Evolutionary conservation across 2,888 invertebrate genomes (phyloP).

Genomic region (Pollenia griseotomentosa): DNA sequence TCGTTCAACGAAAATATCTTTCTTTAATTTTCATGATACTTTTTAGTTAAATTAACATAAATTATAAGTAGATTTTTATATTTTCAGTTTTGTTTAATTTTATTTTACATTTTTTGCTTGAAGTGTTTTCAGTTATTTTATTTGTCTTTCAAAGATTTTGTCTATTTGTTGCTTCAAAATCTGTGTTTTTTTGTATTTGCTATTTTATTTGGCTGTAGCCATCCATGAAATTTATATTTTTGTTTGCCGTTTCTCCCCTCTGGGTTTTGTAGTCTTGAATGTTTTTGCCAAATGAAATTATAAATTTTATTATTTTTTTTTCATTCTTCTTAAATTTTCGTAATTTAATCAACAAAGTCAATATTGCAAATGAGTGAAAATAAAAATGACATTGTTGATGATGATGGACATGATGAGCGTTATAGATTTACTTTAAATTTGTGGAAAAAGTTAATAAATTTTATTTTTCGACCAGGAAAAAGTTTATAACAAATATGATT

Average conservation of each 20-base stretch:
- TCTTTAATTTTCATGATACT: constrained; percentile 61
- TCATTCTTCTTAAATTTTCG: constrained; percentile 62
- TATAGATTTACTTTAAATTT: not conserved
- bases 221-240: constrained; percentile 59
- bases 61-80: constrained; percentile 67
- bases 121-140: constrained; percentile 61
- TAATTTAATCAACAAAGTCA: constrained; percentile 74
- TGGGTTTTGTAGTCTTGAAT: constrained; percentile 2
- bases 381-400: constrained; percentile 15
- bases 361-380: constrained; percentile 65
- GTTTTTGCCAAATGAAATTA: constrained; percentile 57
- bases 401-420: constrained; percentile 20
- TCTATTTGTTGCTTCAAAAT: constrained; percentile 63
- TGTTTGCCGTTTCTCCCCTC: constrained; percentile 14
- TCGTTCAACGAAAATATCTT: constrained; percentile 12
- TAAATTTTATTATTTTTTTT: constrained; percentile 49
- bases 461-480: no score
- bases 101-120: constrained; percentile 40
- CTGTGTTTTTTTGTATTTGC: constrained; percentile 9
- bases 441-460: no score
- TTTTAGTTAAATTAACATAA: constrained; percentile 73
- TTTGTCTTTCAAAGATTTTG: constrained; percentile 46
- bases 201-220: constrained; percentile 49
- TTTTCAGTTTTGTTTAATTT: constrained; percentile 55
- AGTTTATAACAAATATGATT: no score